Conservation (phyloP, 2,888 invertebrate genomes). For the Orthonevra nobilis region DNA sequence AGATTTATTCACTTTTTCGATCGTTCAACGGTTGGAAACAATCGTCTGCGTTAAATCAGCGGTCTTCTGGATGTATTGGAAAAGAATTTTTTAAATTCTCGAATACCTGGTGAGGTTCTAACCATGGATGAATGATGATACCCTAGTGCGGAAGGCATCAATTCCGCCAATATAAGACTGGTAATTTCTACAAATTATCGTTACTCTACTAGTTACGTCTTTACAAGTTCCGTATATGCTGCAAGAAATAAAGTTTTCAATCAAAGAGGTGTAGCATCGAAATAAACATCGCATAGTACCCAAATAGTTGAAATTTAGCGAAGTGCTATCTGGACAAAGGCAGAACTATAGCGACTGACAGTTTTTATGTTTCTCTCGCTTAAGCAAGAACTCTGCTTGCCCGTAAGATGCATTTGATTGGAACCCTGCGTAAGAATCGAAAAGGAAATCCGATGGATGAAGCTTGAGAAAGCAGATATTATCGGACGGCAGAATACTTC, state of each 20-base stretch:
- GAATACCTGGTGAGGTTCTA: background rate
- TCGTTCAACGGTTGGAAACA: background rate
- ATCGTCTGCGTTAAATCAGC: background rate
- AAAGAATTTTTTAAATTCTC: background rate
- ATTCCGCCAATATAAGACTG: background rate
- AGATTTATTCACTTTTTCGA: background rate
- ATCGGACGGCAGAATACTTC: background rate
- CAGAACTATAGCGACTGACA: background rate
- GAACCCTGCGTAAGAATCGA: background rate
- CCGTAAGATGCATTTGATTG: no score
- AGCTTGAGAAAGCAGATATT: background rate
- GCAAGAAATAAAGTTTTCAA: no score
- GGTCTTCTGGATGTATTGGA: no score
- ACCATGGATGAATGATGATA: background rate
- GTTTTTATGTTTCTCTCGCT: background rate
- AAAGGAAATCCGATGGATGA: constrained; percentile 1
- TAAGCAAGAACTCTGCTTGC: no score
- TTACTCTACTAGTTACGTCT: background rate
- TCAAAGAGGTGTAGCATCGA: background rate
- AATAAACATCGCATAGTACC: background rate
- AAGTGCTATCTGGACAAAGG: no score
- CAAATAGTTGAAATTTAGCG: background rate
- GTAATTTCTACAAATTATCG: background rate
- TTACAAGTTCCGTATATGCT: background rate
- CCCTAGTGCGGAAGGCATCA: background rate